phyloP scores from a whole-genome alignment of 2,888 invertebrate genomes.

The Macrophya alboannulata region DNA sequence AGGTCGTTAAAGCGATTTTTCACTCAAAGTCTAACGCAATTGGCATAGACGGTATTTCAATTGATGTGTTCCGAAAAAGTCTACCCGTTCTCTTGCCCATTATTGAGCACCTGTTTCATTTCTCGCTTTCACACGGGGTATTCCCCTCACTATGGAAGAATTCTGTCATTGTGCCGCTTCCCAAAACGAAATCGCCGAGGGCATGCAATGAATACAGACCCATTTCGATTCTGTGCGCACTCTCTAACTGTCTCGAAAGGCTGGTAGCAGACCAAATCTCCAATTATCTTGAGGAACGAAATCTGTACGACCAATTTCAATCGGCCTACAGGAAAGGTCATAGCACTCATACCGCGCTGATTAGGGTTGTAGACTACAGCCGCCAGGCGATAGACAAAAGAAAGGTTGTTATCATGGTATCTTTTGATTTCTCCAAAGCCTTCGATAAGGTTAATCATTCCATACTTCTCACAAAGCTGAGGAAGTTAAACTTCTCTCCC shows the following conservation, averaged over 20 bases:
- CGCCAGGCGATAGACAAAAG: not conserved
- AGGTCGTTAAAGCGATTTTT: not conserved
- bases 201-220: constrained; percentile 28
- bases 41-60: not conserved
- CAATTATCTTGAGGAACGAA: not conserved
- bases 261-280: not conserved
- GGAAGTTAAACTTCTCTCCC: constrained; percentile 20
- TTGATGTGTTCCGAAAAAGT: not conserved
- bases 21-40: not conserved
- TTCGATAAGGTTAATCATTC: constrained; percentile 38
- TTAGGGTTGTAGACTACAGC: constrained; percentile 1
- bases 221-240: constrained; percentile 38
- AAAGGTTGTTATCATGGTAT: constrained; percentile 37
- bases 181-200: constrained; percentile 25
- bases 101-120: constrained; percentile 27
- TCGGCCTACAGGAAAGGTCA: constrained; percentile 23
- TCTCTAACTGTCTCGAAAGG: constrained; percentile 41
- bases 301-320: not conserved
- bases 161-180: constrained; percentile 18
- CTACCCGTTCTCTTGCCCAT: not conserved
- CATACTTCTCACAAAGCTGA: not conserved
- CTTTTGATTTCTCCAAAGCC: constrained; percentile 50
- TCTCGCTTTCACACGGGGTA: constrained; percentile 4
- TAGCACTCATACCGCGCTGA: constrained; percentile 43
- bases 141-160: constrained; percentile 24